Conservation (phyloP, 2,113 vertebrate species). For the Melanerpes aurifrons region DNA sequence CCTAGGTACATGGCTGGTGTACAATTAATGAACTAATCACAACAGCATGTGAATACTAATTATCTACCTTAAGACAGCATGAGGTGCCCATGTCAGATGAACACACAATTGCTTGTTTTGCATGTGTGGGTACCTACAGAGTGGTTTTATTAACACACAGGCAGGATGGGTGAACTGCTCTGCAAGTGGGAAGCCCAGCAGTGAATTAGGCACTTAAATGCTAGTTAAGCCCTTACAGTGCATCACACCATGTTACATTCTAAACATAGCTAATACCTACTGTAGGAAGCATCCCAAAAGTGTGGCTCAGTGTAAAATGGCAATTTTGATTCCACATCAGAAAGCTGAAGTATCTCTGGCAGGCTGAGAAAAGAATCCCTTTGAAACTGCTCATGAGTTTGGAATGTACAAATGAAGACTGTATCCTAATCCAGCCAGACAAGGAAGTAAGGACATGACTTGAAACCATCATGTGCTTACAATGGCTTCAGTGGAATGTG, state of each 20-base stretch:
- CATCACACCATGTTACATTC: neutral
- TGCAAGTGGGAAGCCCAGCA: neutral
- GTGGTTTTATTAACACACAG: neutral
- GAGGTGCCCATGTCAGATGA: neutral
- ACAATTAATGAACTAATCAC: neutral
- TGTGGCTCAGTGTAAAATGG: neutral
- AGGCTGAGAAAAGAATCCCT: constrained; percentile 32
- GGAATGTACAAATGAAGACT: constrained; percentile 56
- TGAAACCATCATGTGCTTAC: constrained; percentile 33
- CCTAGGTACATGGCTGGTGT: neutral
- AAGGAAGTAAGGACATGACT: constrained; percentile 44
- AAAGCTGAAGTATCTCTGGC: constrained; percentile 9
- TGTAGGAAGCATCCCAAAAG: neutral
- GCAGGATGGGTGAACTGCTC: neutral
- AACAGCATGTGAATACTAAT: neutral
- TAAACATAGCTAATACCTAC: neutral
- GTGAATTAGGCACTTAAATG: neutral
- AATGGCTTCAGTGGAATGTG: constrained; percentile 19
- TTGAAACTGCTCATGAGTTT: constrained; percentile 59
- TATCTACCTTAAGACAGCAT: neutral
- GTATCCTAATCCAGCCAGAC: constrained; percentile 56
- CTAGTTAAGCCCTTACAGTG: neutral
- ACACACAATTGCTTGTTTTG: neutral
- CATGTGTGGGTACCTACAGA: neutral
- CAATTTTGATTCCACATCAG: neutral